Evolutionary conservation across 1,140 invertebrate genomes (phyloP).

Genomic region (Aphaenogaster rudis): DNA sequence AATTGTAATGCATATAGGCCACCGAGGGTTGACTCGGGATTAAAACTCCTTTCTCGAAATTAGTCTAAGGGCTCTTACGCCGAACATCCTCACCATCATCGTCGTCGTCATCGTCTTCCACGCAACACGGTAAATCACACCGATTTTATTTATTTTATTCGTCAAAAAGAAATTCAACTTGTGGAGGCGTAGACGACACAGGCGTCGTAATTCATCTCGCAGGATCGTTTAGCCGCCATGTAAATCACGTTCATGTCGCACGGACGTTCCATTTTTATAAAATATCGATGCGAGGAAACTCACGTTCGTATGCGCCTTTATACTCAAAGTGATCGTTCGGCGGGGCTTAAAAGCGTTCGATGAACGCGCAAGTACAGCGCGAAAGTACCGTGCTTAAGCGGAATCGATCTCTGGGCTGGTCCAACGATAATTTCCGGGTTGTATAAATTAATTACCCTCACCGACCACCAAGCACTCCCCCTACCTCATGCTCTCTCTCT

Average conservation of each 20-base stretch:
- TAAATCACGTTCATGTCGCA: conserved; percentile 47
- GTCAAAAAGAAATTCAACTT: not conserved
- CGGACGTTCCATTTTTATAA: conserved; percentile 42
- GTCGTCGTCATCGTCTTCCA: not conserved
- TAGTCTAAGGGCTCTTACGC: conserved; percentile 36
- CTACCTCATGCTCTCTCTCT: not conserved
- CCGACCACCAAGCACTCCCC: conserved; percentile 23
- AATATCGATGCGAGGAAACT: conserved; percentile 50
- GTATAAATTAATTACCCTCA: conserved; percentile 70
- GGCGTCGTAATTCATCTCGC: conserved; percentile 46
- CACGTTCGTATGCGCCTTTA: conserved; percentile 36
- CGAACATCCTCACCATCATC: not conserved
- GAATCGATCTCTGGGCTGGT: conserved; percentile 57
- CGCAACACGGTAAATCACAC: conserved; percentile 14
- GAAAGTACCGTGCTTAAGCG: conserved; percentile 56
- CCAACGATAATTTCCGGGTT: conserved; percentile 58
- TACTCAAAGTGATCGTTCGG: conserved; percentile 49
- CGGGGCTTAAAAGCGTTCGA: conserved; percentile 52
- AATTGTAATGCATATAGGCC: conserved; percentile 77
- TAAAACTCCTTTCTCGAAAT: conserved; percentile 76
- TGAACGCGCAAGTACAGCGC: conserved; percentile 28
- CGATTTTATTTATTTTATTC: conserved; percentile 11
- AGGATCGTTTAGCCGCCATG: conserved; percentile 43
- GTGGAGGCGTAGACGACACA: not conserved
- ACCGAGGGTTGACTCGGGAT: conserved; percentile 69